phyloP scores from a whole-genome alignment of 1,140 invertebrate species.

The Drosophila tani region DNA sequence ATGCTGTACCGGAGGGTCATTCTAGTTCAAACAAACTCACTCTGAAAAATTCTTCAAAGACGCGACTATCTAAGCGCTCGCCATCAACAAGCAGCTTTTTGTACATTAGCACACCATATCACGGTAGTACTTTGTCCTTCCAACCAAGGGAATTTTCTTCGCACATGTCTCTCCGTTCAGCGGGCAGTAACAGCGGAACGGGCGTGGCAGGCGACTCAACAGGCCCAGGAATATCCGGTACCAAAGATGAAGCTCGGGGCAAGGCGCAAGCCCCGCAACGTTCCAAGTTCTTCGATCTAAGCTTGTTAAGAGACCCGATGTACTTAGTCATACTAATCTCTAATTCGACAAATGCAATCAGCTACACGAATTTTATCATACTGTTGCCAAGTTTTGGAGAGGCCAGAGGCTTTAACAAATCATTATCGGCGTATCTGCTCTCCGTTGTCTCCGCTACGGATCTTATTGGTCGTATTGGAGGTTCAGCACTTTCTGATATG shows the following conservation, averaged over 20 bases:
- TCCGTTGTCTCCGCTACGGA: slow-evolving; percentile 92
- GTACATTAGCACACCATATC: slow-evolving; percentile 93
- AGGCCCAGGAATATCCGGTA: slow-evolving; percentile 26
- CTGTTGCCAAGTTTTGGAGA: slow-evolving; percentile 91
- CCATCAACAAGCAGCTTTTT: slow-evolving; percentile 92
- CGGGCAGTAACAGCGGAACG: slow-evolving; percentile 64
- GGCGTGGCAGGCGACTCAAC: slow-evolving; percentile 59
- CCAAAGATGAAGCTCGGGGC: slow-evolving; percentile 48
- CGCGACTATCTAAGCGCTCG: slow-evolving; percentile 87
- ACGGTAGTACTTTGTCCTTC: slow-evolving; percentile 92
- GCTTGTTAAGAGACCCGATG: slow-evolving; percentile 91
- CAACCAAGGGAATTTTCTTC: slow-evolving; percentile 92
- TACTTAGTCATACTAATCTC: slow-evolving; percentile 93
- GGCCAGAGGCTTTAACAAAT: slow-evolving; percentile 89
- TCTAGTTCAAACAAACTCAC: slow-evolving; percentile 72
- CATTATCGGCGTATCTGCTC: slow-evolving; percentile 88
- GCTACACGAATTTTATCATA: slow-evolving; percentile 94
- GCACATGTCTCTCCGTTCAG: slow-evolving; percentile 90
- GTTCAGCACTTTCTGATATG: slow-evolving; percentile 91
- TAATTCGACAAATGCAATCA: slow-evolving; percentile 93
- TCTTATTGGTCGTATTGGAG: slow-evolving; percentile 92
- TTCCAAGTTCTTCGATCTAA: slow-evolving; percentile 91
- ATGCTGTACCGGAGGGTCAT: slow-evolving; percentile 86
- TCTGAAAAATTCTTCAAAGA: slow-evolving; percentile 71
- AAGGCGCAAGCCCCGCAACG: slow-evolving; percentile 58